phyloP scores from a whole-genome alignment of 2,888 invertebrate genomes.

The Allolobophora icterica region DNA sequence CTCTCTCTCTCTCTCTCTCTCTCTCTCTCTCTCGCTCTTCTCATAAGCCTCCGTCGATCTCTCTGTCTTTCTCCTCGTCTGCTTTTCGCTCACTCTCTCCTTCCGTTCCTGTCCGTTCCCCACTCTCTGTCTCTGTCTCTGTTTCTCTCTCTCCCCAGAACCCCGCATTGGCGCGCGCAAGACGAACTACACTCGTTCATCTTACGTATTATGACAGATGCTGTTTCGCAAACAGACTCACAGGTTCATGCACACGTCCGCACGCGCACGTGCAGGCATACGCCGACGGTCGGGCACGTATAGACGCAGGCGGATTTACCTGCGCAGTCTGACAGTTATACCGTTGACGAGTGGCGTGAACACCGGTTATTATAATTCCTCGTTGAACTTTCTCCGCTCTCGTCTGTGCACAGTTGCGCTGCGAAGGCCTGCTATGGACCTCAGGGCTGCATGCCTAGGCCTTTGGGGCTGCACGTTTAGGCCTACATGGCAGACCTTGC shows the following conservation, averaged over 20 bases:
- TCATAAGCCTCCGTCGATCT: background rate
- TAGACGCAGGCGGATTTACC: background rate
- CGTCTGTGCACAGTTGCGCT: background rate
- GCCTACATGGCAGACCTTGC: background rate
- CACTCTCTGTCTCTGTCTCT: background rate
- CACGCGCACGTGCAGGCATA: background rate
- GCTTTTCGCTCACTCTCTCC: too few species aligned
- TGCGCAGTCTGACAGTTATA: background rate
- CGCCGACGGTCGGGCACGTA: background rate
- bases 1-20: background rate
- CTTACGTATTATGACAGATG: constrained; percentile 28
- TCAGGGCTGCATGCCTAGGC: background rate
- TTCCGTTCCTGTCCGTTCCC: too few species aligned
- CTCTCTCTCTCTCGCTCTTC: background rate
- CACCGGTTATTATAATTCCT: constrained; percentile 17
- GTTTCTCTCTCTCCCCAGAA: background rate
- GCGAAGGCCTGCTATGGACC: background rate
- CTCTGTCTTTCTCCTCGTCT: background rate
- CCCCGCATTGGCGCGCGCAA: background rate
- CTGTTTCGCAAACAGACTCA: background rate
- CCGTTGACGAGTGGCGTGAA: background rate
- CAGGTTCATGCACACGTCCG: background rate
- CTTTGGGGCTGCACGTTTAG: background rate
- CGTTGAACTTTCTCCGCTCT: background rate
- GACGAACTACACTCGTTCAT: constrained; percentile 12